Conservation (phyloP, 53 echinoderm and acorn worm genomes). For the Patiria pectinifera region DNA sequence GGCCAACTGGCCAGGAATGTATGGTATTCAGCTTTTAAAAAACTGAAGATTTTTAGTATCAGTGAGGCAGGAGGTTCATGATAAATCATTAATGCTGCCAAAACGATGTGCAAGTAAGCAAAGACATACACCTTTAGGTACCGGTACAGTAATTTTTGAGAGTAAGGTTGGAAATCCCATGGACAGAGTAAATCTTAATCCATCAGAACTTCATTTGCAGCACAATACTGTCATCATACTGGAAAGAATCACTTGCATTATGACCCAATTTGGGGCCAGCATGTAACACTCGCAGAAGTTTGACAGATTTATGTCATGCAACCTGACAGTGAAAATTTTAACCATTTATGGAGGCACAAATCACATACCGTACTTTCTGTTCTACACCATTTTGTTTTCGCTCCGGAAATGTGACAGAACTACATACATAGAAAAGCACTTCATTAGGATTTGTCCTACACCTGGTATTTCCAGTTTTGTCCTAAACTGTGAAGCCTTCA, state of each 20-base stretch:
- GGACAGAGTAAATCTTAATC: background rate
- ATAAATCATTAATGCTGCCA: too few species aligned
- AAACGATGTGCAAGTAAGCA: too few species aligned
- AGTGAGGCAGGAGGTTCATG: too few species aligned
- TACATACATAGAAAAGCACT: too few species aligned
- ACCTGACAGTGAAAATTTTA: background rate
- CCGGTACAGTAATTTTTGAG: too few species aligned
- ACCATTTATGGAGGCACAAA: background rate
- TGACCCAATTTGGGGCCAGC: background rate
- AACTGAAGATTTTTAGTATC: too few species aligned
- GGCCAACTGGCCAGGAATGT: too few species aligned
- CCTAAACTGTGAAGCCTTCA: too few species aligned
- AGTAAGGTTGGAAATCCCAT: background rate
- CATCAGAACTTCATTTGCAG: background rate
- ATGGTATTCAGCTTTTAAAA: too few species aligned
- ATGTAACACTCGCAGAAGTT: background rate
- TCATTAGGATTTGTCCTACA: too few species aligned
- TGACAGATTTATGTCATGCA: background rate
- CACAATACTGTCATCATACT: background rate
- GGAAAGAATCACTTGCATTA: background rate
- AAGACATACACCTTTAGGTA: too few species aligned
- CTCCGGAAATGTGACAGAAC: background rate
- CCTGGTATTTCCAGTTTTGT: too few species aligned
- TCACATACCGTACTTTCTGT: background rate
- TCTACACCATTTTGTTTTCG: background rate